Evolutionary conservation across 2,888 invertebrate genomes (phyloP), one percentile per base, ranked within the genome.

Genomic region (Eucriotettix oculatus): DNA sequence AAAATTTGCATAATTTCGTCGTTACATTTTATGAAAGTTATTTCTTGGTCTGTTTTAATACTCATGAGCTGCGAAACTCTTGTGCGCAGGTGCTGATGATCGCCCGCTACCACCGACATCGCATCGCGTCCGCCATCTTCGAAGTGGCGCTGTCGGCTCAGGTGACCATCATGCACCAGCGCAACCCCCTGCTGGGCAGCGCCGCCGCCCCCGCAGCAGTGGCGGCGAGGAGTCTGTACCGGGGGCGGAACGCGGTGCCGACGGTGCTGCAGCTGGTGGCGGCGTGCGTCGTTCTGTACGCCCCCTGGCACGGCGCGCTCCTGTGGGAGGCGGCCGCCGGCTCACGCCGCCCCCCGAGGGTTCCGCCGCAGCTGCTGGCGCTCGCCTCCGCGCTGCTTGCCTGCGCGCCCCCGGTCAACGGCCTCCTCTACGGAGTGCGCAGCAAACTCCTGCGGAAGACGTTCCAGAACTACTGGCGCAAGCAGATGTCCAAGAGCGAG

Each of bases 91-190:
- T 75, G 54, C 68, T 75, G 62, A 70, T 77, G 61, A 79, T 80
- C 57, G 79, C 79, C 5, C 72, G 79, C 10, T 87, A 88, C 71
- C 90, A 90, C 69, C 79, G 88, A 10, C 89, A 90, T 70, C 79
- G 89, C 62, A 90, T 90, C 66, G 88, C 89, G 42, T 87, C 88
- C 55, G 89, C 90, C 40, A 87, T 90, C 66, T 89, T 87, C 74
- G 88, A 90, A 76, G 88, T 89, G 53, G 89, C 89, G 0, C 72
- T 90, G 58, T 87, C 87, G 10, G 89, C 89, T 1, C 89, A 52
- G 75, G 89, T 89, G 65, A 87, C 87, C 57, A 87, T 88, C 67
- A 88, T 87, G 0, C 87, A 87, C 69, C 88, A 88, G 71, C 76
- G 87, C 65, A 88, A 88, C 69, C 88, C 88, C 10, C 87, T 88